Conservation (phyloP, 2,888 invertebrate species). For the Hypolimnas misippus region DNA sequence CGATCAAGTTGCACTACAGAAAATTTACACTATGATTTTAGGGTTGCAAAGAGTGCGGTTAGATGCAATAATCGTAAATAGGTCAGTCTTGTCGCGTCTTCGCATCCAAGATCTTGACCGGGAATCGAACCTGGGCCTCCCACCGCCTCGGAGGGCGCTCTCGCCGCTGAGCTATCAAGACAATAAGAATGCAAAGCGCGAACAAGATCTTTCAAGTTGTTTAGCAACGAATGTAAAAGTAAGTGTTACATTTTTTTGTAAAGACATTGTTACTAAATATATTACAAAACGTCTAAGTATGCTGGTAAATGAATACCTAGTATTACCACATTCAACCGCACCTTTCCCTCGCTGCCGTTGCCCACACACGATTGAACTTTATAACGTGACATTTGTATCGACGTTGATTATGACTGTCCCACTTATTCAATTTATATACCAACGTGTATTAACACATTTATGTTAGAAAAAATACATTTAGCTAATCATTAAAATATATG, state of each 20-base stretch:
- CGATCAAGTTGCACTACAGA: conserved; percentile 76
- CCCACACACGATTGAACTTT: conserved; percentile 46
- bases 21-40: conserved; percentile 69
- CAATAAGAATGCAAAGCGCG: conserved; percentile 66
- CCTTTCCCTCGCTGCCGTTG: conserved; percentile 48
- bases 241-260: conserved; percentile 11
- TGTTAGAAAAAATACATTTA: conserved; percentile 1
- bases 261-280: conserved; percentile 19
- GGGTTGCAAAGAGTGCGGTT: conserved; percentile 61
- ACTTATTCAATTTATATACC: conserved; percentile 13
- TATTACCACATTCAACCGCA: conserved; percentile 53
- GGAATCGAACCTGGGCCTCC: conserved; percentile 82
- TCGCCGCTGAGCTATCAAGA: conserved; percentile 83
- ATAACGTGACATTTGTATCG: conserved; percentile 46
- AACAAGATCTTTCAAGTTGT: conserved; percentile 21
- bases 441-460: not conserved
- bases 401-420: conserved; percentile 21
- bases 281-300: conserved; percentile 31
- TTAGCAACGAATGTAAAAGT: conserved; percentile 27
- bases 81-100: conserved; percentile 50
- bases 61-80: conserved; percentile 49
- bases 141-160: conserved; percentile 73
- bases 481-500: not conserved
- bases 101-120: conserved; percentile 79
- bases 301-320: conserved; percentile 20